Base-by-base conservation (phyloP, 2,888 invertebrate species). In the Dicycla oo region DNA sequence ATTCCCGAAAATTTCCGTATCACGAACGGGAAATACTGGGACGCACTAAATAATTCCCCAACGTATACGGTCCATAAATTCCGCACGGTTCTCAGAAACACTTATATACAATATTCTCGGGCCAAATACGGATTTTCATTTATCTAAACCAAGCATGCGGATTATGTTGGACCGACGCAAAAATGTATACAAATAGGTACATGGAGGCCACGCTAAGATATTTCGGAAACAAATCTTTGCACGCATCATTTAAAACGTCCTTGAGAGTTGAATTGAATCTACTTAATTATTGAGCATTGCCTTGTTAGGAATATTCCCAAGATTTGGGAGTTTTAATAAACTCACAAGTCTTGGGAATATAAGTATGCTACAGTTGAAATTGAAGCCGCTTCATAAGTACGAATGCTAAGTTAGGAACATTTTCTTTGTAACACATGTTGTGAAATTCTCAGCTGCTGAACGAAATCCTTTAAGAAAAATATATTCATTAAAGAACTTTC, bases 131-230 rank as follows among this genome's bases (percentile, higher is more conserved):
- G 75, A 84, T 85, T 79, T 80, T 79, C 77, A 72, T 82, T 47
- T 77, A 84, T 77, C 26, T 73, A 54, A 78, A 73, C 53, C 61
- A 70, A 73, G 58, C 53, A 69, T 73, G 49, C 54, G 63, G 62
- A 78, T 78, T 77, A 70, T 61, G 49, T 68, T 45, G 62, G 73
- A 38, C 63, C 62, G 11, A 58, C 47, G 56, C 62, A 85, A 82
- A 82, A 82, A 76, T 78, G 30, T 77, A 82, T 79, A 80, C 74
- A 77, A 86, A 80, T 81, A n/a, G n/a, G n/a, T n/a, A 74, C 40
- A 81, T 76, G 60, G 62, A 72, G 69, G 71, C 18, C n/a, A n/a
- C 20, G 45, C 61, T 69, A 67, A 77, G 69, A 75, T 73, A 64
- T 75, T 81, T 73, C n/a, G 49, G 38, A 72, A 73, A 80, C 73